Evolutionary conservation across 2,797 vertebrate genomes (phyloP), one percentile per base, ranked within the genome.

Genomic region (Etheostoma perlongum): DNA sequence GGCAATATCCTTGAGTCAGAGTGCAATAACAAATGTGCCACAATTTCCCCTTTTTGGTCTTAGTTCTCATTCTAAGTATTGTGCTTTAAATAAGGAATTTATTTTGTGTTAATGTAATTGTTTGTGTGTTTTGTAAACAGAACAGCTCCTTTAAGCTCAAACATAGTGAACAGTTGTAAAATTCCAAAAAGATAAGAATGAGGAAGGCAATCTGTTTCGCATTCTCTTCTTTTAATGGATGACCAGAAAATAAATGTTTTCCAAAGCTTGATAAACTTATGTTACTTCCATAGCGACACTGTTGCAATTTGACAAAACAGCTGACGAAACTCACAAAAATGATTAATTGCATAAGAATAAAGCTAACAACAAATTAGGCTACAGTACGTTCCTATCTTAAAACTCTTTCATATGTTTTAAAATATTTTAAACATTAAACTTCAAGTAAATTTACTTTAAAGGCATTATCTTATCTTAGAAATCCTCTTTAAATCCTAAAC

Each of bases 1-100:
- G 52, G 92, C 91, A 95, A 94, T 71, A 90, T 90, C 92, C 91
- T 89, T 61, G 40, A 75, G 74, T 80, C 14, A 44, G 46, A 76
- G 66, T 11, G 44, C 62, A 60, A 75, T 75, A 59, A 79, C 71
- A 78, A 65, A 82, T 67, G 27, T 12, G 1, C 46, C 68, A 48
- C 53, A 19, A 40, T 85, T 91, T 91, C 85, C 89, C 59, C 68
- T 84, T 91, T 90, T 82, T 77, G 18, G 6, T 64, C 21, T 54
- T 62, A 57, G 70, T 71, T 89, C 58, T 63, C 64, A 84, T 16
- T n/a, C 0, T 13, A 67, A 18, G 19, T 0, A 9, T 6, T 33
- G 3, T 44, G 10, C 6, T 70, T 75, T 72, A 21, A 77, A 65
- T 47, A 59, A 18, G 0, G 0, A 27, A 6, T 81, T 36, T 21